Evolutionary conservation across 2,113 vertebrate genomes (phyloP), one percentile per base, ranked within the genome.

Genomic region (Petromus typicus): DNA sequence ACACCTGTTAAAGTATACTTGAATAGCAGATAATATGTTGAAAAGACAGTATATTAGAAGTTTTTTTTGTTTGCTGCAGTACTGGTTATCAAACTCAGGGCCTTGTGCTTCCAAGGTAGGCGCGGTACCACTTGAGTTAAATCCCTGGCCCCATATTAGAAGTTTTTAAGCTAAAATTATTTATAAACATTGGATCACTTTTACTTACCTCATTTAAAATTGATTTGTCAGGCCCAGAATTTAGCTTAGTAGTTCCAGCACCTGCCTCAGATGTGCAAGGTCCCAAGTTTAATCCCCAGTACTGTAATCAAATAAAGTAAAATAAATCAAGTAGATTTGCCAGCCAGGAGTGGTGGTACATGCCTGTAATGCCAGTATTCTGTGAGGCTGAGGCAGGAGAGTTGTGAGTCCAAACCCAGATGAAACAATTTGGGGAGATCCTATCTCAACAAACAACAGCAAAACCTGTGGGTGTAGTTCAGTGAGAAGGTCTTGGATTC

Each of bases 1-100:
- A 90, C 76, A 97, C 97, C 97, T 97, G 90, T 98, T 98, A 8
- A 84, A 59, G 84, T 56, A 82, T 89, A 87, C 97, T 96, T 98
- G 95, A 98, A 14, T 64, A 73, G 59, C 94, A 98, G 87, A 90
- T 0, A 82, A 83, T 57, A 18, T 7, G 43, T 63, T 94, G 81
- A 51, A 51, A 51, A 51, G 10, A 51, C 48, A n/a, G n/a, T n/a
- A 51, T 51, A 51, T 51, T 51, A 51, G 6, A 51, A 51, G 48
- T 51, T 51, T 51, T 5, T 51, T 5, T 51, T 51, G 48, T 51
- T 5, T 51, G 48, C 10, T 51, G 48, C 10, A 10, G 5, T 51
- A 51, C 48, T 10, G 10, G 10, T 51, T 5, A 51, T 51, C 48
- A 51, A 5, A 51, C 48, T 51, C 48, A 51, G 48, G 48, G 6